Conservation (phyloP, 2,888 invertebrate genomes). For the Pseudanteris insignis region DNA sequence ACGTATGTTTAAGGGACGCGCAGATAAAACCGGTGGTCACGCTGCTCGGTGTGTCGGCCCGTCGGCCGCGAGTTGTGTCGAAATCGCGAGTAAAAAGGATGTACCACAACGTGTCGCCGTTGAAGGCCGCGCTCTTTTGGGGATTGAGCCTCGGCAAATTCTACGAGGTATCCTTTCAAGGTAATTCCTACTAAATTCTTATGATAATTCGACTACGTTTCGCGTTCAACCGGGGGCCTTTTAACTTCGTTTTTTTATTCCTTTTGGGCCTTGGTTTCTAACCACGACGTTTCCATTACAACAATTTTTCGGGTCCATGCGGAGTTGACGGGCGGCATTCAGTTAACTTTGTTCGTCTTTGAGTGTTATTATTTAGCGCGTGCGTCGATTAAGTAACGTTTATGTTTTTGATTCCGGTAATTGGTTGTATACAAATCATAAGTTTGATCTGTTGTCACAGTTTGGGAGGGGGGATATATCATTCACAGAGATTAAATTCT, state of each 20-base stretch:
- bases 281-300: neutral
- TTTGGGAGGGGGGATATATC: too few species aligned
- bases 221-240: too few species aligned
- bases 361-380: too few species aligned
- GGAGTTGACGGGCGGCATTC: too few species aligned
- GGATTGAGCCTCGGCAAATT: conserved; percentile 52
- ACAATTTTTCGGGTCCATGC: too few species aligned
- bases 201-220: conserved; percentile 27
- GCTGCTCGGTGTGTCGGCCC: conserved; percentile 35
- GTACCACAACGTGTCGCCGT: conserved; percentile 59
- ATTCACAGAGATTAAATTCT: too few species aligned
- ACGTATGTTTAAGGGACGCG: conserved; percentile 43
- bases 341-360: too few species aligned
- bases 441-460: too few species aligned
- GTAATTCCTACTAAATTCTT: conserved; percentile 41
- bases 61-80: conserved; percentile 27
- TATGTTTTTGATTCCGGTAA: too few species aligned
- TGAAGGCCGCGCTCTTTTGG: conserved; percentile 61
- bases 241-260: conserved; percentile 27
- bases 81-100: conserved; percentile 48
- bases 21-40: conserved; percentile 50
- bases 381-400: too few species aligned
- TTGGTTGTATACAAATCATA: too few species aligned
- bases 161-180: conserved; percentile 41
- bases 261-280: neutral